phyloP scores from a whole-genome alignment of 64 coral and sea anemone species.

The Stylophora pistillata region DNA sequence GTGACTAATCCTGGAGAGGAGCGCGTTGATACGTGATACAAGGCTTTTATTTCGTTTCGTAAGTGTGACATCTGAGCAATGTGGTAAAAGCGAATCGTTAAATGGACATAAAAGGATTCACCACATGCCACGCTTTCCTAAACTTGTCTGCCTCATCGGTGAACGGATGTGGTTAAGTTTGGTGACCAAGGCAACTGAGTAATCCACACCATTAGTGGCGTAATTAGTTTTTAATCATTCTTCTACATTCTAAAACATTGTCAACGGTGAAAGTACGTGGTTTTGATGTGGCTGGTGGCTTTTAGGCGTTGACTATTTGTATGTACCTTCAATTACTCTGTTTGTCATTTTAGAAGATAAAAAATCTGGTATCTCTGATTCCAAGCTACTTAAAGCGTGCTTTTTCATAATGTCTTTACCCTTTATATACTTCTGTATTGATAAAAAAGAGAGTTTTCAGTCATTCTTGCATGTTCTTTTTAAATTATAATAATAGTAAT shows the following conservation, averaged over 20 bases:
- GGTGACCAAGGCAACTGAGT: slow-evolving; percentile 12
- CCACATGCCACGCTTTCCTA: slow-evolving; percentile 1
- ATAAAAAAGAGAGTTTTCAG: not conserved
- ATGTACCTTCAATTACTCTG: slow-evolving; percentile 5
- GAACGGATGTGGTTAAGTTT: slow-evolving; percentile 31
- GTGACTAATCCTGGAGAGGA: not conserved
- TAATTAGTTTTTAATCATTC: slow-evolving; percentile 42
- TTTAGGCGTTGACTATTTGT: not conserved
- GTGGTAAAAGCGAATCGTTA: not conserved
- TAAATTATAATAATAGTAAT: not conserved
- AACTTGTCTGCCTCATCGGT: not conserved
- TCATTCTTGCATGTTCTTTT: not conserved
- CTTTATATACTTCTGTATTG: not conserved
- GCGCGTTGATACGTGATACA: not conserved
- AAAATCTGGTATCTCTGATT: not conserved
- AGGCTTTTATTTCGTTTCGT: not conserved
- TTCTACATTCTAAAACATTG: not conserved
- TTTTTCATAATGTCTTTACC: not conserved
- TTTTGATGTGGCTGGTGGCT: not conserved
- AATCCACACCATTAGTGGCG: not conserved
- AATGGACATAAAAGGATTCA: slow-evolving; percentile 2
- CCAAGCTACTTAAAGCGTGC: not conserved
- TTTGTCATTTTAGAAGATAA: not conserved
- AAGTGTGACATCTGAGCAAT: not conserved
- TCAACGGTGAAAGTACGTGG: not conserved